Base-by-base conservation (phyloP, 2,888 invertebrate species). In the Synanthedon tipuliformis region DNA sequence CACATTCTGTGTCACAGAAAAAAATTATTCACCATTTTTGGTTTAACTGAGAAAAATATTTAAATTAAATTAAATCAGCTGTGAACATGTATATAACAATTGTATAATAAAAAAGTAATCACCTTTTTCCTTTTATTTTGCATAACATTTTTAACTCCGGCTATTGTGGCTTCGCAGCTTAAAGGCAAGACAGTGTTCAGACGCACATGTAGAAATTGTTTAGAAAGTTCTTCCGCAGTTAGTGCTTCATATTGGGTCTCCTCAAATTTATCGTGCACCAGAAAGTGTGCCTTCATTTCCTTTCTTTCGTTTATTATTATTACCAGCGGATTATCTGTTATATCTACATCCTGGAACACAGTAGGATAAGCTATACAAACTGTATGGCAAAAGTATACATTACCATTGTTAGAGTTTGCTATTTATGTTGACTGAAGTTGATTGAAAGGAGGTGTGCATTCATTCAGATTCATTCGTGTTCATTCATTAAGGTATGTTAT, bases 261-360 rank as follows among this genome's bases (percentile, higher is more conserved):
- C 67, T 93, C 92, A 56, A 94, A 82, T 68, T 92, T 91, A 57
- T 92, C 92, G 77, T 94, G 93, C 45, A 92, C 89, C 58, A 92
- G 88, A 69, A 93, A 91, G 59, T 91, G 91, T 11, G 93, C 89
- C 66, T 90, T 88, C 62, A 94, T 76, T 12, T 89, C 88, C 61
- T 80, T 81, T 8, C 66, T 67, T 50, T 89, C 78, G 59, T 89
- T 89, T 13, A 89, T 87, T 57, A 89, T 75, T 48, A 94, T 78
- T 52, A 93, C 85, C 54, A 94, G 83, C 3, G 94, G 94, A 79
- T 94, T 94, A 68, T 94, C 94, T 52, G 94, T 94, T 64, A 94
- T 92, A 71, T 94, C 92, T 54, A 94, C 91, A 77, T 93, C 91
- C 89, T 89, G 63, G 40, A 75, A 74, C 53, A 48, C 40, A 48